These are phyloP conservation scores for Micrastur ruficollis DNA, from an alignment of 2,797 vertebrate species.

Conservation along the genomic window DNA sequence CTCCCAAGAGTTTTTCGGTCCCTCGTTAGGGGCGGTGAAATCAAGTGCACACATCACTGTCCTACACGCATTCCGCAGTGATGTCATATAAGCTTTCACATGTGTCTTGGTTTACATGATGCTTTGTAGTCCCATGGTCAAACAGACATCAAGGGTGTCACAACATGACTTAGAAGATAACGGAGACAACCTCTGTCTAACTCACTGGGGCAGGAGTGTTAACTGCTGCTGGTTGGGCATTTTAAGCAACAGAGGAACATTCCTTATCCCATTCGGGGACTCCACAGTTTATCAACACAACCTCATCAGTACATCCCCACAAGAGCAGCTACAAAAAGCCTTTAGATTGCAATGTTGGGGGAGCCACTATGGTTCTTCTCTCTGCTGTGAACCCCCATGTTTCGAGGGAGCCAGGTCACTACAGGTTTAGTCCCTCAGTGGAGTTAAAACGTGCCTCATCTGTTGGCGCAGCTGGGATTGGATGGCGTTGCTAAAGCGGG, in stretches of 20 bases:
- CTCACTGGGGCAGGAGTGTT: neutral
- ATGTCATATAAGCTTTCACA: neutral
- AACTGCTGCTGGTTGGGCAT: neutral
- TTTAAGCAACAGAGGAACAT: neutral
- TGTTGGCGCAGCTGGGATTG: rapidly evolving
- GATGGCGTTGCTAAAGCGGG: rapidly evolving
- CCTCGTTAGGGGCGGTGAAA: neutral
- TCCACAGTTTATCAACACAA: neutral
- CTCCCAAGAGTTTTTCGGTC: neutral
- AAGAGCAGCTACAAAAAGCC: neutral
- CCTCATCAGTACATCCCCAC: neutral
- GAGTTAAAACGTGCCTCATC: too few species aligned
- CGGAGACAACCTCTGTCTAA: neutral
- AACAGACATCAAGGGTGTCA: neutral
- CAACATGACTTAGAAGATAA: neutral
- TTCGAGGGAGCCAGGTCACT: neutral
- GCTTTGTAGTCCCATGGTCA: neutral
- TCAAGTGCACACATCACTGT: neutral
- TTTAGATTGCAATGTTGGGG: rapidly evolving
- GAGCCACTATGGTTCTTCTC: rapidly evolving
- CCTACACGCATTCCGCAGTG: rapidly evolving
- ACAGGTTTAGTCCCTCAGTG: neutral
- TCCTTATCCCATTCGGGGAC: neutral
- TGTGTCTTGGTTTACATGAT: neutral
- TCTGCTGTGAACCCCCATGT: neutral